A percentile compares a stretch with the other conserved stretches of the same genome.
Conservation (phyloP, 2,113 vertebrate genomes). For the Fulmarus glacialis region DNA sequence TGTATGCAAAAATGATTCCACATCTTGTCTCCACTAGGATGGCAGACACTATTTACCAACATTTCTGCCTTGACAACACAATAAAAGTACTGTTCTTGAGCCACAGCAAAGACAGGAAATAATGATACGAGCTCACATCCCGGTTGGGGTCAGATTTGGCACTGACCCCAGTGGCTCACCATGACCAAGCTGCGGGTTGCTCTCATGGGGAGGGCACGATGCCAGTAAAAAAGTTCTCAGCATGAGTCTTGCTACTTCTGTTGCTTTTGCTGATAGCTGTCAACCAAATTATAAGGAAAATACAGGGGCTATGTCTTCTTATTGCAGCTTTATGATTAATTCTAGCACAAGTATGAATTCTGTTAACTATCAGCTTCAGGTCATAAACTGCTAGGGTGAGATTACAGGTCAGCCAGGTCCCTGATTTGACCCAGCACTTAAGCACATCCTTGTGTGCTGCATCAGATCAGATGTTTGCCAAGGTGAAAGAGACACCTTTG, state of each 20-base stretch:
- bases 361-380: neutral
- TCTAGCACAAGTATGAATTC: neutral
- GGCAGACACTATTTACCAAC: neutral
- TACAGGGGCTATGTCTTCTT: neutral
- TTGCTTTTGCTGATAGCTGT: neutral
- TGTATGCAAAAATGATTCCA: slow-evolving; percentile 17
- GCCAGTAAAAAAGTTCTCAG: neutral
- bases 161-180: neutral
- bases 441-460: neutral
- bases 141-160: neutral
- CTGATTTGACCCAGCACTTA: neutral
- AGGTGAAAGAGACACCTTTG: neutral
- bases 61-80: neutral
- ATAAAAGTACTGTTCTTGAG: neutral
- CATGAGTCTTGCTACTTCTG: neutral
- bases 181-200: neutral
- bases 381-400: neutral
- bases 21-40: neutral
- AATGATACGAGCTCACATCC: neutral
- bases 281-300: neutral
- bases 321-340: neutral
- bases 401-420: neutral
- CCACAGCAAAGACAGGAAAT: neutral
- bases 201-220: neutral
- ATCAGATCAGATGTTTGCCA: neutral